phyloP scores from a whole-genome alignment of 2,797 vertebrate genomes.

The Pantherophis alleghaniensis region DNA sequence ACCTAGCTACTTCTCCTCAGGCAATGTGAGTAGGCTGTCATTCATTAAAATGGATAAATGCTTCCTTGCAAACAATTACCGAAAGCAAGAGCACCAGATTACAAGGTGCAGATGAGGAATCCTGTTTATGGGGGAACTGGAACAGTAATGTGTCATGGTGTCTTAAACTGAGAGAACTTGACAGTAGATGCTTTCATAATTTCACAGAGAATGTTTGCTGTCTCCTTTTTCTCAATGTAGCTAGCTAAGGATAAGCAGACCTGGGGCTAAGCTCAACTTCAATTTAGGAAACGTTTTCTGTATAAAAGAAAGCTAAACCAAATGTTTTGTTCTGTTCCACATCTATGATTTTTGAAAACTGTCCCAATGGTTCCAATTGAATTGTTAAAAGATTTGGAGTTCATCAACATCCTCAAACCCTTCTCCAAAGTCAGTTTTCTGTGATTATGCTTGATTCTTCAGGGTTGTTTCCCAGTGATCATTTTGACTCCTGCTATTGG shows the following conservation, averaged over 20 bases:
- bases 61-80: conserved; percentile 7
- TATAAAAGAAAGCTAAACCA: not conserved
- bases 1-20: accelerated
- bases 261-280: not conserved
- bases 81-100: conserved; percentile 4
- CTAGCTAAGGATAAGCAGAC: conserved; percentile 26
- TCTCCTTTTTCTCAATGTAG: conserved; percentile 12
- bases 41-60: conserved; percentile 23
- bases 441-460: not conserved
- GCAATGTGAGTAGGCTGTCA: not conserved
- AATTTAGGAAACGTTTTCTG: not conserved
- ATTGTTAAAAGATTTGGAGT: not conserved
- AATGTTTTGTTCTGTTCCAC: not conserved
- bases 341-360: not conserved
- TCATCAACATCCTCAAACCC: not conserved
- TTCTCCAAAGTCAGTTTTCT: not conserved
- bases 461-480: not conserved
- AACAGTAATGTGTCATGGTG: not conserved
- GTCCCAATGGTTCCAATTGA: not conserved
- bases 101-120: conserved; percentile 26
- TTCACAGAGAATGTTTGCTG: not conserved
- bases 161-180: not conserved
- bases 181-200: conserved; percentile 15
- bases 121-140: not conserved
- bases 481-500: not conserved